Conservation (phyloP, 2,888 invertebrate species). For the Ferdinandea cuprea region DNA sequence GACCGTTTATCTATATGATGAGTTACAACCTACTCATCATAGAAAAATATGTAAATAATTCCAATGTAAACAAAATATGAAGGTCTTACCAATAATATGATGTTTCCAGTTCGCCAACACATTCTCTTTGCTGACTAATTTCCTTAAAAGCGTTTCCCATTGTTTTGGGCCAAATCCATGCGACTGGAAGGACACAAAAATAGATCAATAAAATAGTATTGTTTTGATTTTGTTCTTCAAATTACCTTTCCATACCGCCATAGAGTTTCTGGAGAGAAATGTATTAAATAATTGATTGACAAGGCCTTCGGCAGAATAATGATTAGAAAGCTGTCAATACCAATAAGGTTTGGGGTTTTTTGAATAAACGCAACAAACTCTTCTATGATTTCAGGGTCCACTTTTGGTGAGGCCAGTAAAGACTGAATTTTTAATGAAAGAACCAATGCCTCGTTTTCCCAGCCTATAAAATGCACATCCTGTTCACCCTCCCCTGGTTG, state of each 20-base stretch:
- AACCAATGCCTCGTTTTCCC: slow-evolving; percentile 80
- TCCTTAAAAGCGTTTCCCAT: slow-evolving; percentile 81
- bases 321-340: slow-evolving; percentile 84
- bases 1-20: no score
- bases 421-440: slow-evolving; percentile 80
- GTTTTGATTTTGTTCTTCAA: not conserved
- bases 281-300: slow-evolving; percentile 84
- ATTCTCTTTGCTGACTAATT: slow-evolving; percentile 80
- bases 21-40: no score
- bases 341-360: slow-evolving; percentile 84
- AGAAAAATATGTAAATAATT: no score
- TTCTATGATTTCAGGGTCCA: slow-evolving; percentile 82
- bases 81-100: slow-evolving; percentile 78
- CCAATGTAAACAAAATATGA: not conserved
- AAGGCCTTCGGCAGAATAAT: slow-evolving; percentile 84
- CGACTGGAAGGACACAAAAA: slow-evolving; percentile 76
- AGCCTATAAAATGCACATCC: slow-evolving; percentile 80
- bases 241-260: slow-evolving; percentile 87
- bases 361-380: slow-evolving; percentile 87
- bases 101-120: slow-evolving; percentile 80
- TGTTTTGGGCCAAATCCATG: slow-evolving; percentile 81
- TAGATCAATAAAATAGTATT: not conserved
- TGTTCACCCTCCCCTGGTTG: slow-evolving; percentile 80
- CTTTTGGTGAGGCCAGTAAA: slow-evolving; percentile 85
- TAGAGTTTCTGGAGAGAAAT: slow-evolving; percentile 86